Base-by-base conservation (phyloP, 2,888 invertebrate genomes). In the Beris morrisii region DNA sequence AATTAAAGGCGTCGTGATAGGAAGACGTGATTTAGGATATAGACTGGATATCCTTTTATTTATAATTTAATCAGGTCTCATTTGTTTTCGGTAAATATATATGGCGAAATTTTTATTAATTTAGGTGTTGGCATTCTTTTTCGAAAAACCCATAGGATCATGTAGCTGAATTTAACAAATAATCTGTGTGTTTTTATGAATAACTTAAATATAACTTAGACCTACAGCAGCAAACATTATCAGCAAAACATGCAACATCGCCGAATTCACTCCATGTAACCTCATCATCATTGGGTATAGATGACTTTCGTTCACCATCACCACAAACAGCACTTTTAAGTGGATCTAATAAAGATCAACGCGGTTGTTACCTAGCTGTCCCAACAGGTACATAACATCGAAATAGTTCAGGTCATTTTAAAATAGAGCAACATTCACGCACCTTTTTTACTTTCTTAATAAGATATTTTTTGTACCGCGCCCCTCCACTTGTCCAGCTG, bases 311-410 rank as follows among this genome's bases (percentile, higher is more conserved):
- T 74, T 81, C 74, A 75, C 81, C 83, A 68, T 82, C 83, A 70
- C 81, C 83, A 71, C 82, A 84, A 75, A 82, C 82, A 67, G 84
- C 82, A 75, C 82, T 84, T 71, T 82, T 85, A 72, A 83, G 82
- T 73, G 82, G 83, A 69, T 75, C 79, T 71, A 68, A 67, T 76
- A 79, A 74, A 76, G 86, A 86, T 77, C 82, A 84, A 76, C 83
- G 85, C 73, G 86, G 86, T 79, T 84, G 83, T 74, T 86, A 86
- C 77, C 81, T 86, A 76, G 84, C 86, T 73, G 86, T 86, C 74
- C 86, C 86, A 83, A 86, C 86, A 80, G 80, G 80, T 80, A 79
- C 58, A 64, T 67, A 63, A 48, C 48, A 22, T 56, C 13, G 32
- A 56, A 56, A 38, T 22, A 22, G 22, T 22, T 13, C 9, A 43